Base-by-base conservation (phyloP, 2,888 invertebrate species). In the Athripsodes cinereus region DNA sequence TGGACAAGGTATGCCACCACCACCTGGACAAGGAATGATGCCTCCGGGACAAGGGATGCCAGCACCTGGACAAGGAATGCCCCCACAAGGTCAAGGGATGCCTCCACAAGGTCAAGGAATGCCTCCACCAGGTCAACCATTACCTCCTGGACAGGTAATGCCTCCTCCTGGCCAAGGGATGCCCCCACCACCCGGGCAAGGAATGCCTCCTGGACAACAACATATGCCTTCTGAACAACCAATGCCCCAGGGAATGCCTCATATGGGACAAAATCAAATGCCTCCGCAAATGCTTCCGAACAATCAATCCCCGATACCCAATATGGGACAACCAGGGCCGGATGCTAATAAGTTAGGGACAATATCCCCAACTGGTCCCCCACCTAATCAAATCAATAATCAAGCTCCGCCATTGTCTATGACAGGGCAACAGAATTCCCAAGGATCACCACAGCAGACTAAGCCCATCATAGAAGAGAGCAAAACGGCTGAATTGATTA, bases 401-500 rank as follows among this genome's bases (percentile, higher is more conserved):
- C 60, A 55, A 67, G 31, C 70, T 69, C 63, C 66, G 67, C 60
- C 71, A 66, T 26, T 61, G 62, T 55, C 66, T 62, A 65, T 66
- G 64, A 65, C 69, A 46, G 69, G 68, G 47, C 68, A 67, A 19
- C 65, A 58, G 22, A 70, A 68, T 47, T 65, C 65, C 16, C 70
- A 69, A 2, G 69, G 67, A 34, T 70, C 68, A 2, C 69, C 67
- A 31, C 66, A 64, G 35, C 69, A 67, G 48, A 64, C 66, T 54
- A 65, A 65, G 19, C 65, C 67, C 11, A 66, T 67, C n/a, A 26
- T 51, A n/a, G 56, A 57, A 52, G 64, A 62, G 21, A 66, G 63
- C 51, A 58, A 65, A 26, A 89, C 89, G 2, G 90, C 87, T 16
- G 91, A 91, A 73, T 77, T 92, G 35, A 92, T 92, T 64, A 87